Evolutionary conservation across 92 coral and sea anemone species (phyloP), one percentile per base, ranked within the genome.

Genomic region (Micromussa lordhowensis): DNA sequence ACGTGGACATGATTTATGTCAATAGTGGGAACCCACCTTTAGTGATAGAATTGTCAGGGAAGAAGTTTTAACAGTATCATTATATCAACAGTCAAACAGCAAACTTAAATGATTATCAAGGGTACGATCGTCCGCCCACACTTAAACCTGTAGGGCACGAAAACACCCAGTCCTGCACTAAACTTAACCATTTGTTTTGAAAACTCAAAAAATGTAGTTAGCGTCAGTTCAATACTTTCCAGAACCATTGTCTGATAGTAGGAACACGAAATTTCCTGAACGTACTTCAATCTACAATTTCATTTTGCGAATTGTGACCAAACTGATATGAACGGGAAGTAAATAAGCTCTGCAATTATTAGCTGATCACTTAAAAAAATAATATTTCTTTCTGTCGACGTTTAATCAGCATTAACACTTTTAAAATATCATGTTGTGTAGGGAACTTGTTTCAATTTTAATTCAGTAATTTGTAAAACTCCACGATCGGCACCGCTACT

Each of bases 281-380:
- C 71, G 51, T 9, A 44, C 12, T 44, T 44, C 9, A 44, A 44
- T 44, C 0, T 5, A 9, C 10, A 44, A 44, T 44, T 44, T 44
- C 51, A 44, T 44, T 44, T 44, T 44, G 51, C 51, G 1, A 44
- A 3, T 82, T 82, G 26, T 29, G 8, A 15, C 32, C 14, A 79
- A 38, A 21, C 31, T n/a, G 82, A 48, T 70, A 31, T 64, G 38
- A 82, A 36, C 77, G 86, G 85, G n/a, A 82, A 82, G 86, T 77
- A 82, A 68, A 69, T 63, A 68, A 61, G 77, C 51, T 68, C 38
- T 68, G 29, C 51, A 34, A 82, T 40, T 82, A 66, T 44, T 9
- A 5, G 18, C 63, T 66, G 61, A 44, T 68, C 85, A 44, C 84
- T 61, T 31, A 64, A 32, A 24, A 58, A 24, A 5, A 22, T 22